Evolutionary conservation across 2,113 vertebrate species (phyloP).

Genomic region (Romanogobio albipinnatus): DNA sequence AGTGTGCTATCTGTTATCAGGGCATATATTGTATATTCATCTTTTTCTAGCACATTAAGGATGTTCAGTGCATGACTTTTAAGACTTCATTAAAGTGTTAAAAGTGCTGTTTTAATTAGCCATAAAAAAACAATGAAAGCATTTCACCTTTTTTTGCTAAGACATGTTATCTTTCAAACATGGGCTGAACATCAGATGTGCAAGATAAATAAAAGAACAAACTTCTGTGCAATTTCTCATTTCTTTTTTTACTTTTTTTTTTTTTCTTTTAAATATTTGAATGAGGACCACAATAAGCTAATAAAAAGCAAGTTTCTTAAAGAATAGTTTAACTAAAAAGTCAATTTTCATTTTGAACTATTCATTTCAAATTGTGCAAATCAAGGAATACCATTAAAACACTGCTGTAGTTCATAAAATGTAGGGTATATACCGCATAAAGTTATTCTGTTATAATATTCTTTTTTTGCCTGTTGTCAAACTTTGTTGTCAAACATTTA

Average conservation of each 20-base stretch:
- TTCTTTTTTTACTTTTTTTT: no score
- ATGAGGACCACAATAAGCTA: background rate
- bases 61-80: background rate
- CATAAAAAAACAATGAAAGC: background rate
- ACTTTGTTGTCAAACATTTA: background rate
- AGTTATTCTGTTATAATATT: background rate
- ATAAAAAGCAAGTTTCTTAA: background rate
- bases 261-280: no score
- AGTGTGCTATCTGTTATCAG: conserved; percentile 26
- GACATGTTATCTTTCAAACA: background rate
- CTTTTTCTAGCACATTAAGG: background rate
- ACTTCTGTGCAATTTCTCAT: background rate
- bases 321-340: background rate
- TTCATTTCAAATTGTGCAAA: background rate
- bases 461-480: background rate
- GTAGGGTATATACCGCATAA: background rate
- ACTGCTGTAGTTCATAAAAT: background rate
- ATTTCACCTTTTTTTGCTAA: background rate
- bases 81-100: background rate
- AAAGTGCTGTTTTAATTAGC: background rate
- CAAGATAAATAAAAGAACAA: background rate
- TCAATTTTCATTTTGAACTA: background rate
- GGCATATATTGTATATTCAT: conserved; percentile 1
- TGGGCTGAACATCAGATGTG: background rate
- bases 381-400: background rate